Evolutionary conservation across 1,140 invertebrate genomes (phyloP), one percentile per base, ranked within the genome.

Genomic region (Megalopta genalis): DNA sequence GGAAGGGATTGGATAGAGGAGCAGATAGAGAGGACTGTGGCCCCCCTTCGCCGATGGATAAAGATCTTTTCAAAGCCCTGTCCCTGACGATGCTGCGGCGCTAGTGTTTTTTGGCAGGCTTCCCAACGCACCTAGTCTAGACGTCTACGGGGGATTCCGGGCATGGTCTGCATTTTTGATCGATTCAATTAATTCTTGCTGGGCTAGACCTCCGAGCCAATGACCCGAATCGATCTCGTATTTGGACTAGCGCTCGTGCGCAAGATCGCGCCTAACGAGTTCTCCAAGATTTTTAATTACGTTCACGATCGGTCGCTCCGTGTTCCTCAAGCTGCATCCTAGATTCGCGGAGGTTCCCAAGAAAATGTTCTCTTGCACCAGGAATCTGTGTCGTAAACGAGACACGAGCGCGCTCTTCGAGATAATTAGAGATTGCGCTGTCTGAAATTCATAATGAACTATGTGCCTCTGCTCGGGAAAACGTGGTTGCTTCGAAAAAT

Each of bases 101-200:
- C 60, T 59, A 39, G 72, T 77, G 23, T 73, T 88, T 88, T 83
- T 88, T 90, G 88, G 88, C 88, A 88, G 80, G 57, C 67, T 80
- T 87, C 85, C 86, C 84, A 88, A 85, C 80, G 78, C 81, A 80
- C 71, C 79, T 85, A 81, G 85, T 88, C 85, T 88, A 88, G 87
- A 88, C 87, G 87, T 86, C 84, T 88, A 83, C 86, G 82, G 23
- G 46, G 14, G 14, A 37, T 32, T 10, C 32, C 32, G n/a, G 27
- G 49, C n/a, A 54, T 16, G 14, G 59, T 16, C 32, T 62, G 57
- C 73, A 83, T 76, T 65, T 80, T 60, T 59, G 37, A 84, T 76
- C 60, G n/a, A 70, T 83, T 68, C 46, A 62, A 84, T 68, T 83
- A 62, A 63, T 72, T 76, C 46, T 57, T 27, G 32, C 27, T 3